These are phyloP conservation scores for Lethenteron camtschaticum DNA, from an alignment of 2,113 vertebrate species.

Conservation along the genomic window DNA sequence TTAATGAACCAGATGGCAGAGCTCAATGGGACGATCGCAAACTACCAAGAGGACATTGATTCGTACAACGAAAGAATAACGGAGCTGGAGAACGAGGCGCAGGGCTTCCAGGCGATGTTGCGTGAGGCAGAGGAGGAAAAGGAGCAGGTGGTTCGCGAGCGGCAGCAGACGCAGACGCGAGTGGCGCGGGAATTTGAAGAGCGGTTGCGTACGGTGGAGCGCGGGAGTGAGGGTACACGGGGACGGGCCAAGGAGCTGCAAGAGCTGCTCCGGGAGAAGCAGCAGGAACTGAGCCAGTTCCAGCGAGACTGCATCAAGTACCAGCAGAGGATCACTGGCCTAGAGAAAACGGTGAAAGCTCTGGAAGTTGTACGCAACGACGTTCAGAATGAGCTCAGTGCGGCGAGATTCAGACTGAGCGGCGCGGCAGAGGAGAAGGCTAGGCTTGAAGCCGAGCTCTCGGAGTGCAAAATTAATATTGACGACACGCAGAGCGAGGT, in stretches of 20 bases:
- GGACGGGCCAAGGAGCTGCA: slow-evolving; percentile 54
- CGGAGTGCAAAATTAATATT: slow-evolving; percentile 26
- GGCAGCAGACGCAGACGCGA: slow-evolving; percentile 29
- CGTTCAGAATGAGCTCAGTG: slow-evolving; percentile 32
- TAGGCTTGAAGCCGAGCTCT: slow-evolving; percentile 26
- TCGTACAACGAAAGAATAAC: slow-evolving; percentile 41
- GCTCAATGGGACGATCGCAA: slow-evolving; percentile 80
- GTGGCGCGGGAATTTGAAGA: slow-evolving; percentile 47
- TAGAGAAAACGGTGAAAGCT: slow-evolving; percentile 45
- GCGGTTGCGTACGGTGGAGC: slow-evolving; percentile 41
- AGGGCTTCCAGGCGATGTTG: slow-evolving; percentile 27
- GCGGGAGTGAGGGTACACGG: slow-evolving; percentile 35
- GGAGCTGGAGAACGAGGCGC: slow-evolving; percentile 29
- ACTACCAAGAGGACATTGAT: slow-evolving; percentile 64
- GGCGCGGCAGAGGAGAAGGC: slow-evolving; percentile 28
- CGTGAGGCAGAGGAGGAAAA: slow-evolving; percentile 57
- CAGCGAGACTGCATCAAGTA: slow-evolving; percentile 66
- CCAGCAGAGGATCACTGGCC: slow-evolving; percentile 63
- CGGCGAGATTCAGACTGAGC: slow-evolving; percentile 19
- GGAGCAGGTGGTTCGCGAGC: slow-evolving; percentile 24
- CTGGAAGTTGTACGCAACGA: slow-evolving; percentile 37
- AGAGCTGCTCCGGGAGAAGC: slow-evolving; percentile 72
- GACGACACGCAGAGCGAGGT: slow-evolving; percentile 42
- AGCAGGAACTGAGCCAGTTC: slow-evolving; percentile 67
- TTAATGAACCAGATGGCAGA: slow-evolving; percentile 93